Evolutionary conservation across 92 coral and sea anemone genomes (phyloP), one percentile per base, ranked within the genome.

Genomic region (Porites rus): DNA sequence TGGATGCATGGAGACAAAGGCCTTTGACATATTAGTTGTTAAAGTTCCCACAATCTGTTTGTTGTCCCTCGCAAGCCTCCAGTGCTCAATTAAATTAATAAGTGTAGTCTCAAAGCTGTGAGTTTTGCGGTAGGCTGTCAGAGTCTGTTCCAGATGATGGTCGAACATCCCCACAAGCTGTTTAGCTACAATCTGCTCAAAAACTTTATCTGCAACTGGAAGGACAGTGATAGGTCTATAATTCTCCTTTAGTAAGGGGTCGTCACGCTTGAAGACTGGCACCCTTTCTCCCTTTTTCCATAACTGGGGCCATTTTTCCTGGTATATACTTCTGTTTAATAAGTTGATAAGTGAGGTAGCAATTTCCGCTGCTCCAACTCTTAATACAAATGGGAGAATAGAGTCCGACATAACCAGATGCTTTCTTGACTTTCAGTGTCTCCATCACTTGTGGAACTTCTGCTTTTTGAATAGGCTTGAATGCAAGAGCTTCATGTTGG

Each of bases 281-380:
- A 61, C 51, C 92, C 88, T 71, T 56, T 89, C 92, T 13, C 89
- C 89, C 17, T 31, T 67, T 72, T 89, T 89, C 83, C 89, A 89
- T 7, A 58, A 66, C 7, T 68, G 73, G 7, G 89, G 89, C 92
- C 89, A 84, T 63, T 76, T n/a, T n/a, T n/a, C n/a, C n/a, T n/a
- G n/a, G n/a, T n/a, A n/a, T n/a, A n/a, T n/a, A n/a, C n/a, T n/a
- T n/a, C n/a, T n/a, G n/a, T n/a, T n/a, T n/a, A n/a, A n/a, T n/a
- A n/a, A n/a, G n/a, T n/a, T n/a, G n/a, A n/a, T n/a, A n/a, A n/a
- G n/a, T n/a, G n/a, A n/a, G n/a, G n/a, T n/a, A n/a, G n/a, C n/a
- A n/a, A n/a, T n/a, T n/a, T n/a, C n/a, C n/a, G n/a, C n/a, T n/a
- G n/a, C n/a, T n/a, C n/a, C n/a, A n/a, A n/a, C n/a, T n/a, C n/a